Evolutionary conservation across 2,797 vertebrate genomes (phyloP).

Genomic region (Pangasius sanitwongsei): DNA sequence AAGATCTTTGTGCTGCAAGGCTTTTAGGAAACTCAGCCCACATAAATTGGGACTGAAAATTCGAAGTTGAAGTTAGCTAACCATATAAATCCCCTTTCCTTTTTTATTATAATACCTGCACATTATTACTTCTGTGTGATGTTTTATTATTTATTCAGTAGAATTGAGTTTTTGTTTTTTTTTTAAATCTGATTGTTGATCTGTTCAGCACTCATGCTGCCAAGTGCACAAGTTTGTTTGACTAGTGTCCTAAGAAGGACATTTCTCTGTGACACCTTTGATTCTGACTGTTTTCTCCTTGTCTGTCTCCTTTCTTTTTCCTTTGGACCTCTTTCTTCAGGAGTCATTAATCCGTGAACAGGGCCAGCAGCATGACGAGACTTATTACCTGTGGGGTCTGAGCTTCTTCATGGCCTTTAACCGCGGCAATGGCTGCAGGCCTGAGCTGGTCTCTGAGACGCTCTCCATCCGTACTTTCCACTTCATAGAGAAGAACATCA

Average conservation of each 20-base stretch:
- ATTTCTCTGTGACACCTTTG: neutral
- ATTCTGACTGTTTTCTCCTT: neutral
- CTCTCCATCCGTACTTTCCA: conserved; percentile 89
- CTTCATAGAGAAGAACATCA: conserved; percentile 93
- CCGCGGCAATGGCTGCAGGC: conserved; percentile 83
- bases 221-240: neutral
- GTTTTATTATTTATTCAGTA: neutral
- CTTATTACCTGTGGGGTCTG: conserved; percentile 94
- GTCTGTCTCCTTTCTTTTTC: neutral
- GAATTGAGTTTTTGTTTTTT: no score
- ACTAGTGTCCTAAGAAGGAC: neutral
- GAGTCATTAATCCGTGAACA: conserved; percentile 88
- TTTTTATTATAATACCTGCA: neutral
- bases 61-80: neutral
- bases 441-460: conserved; percentile 92
- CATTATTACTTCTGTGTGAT: neutral
- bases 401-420: conserved; percentile 98
- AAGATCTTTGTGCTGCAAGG: neutral
- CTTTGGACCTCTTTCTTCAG: conserved; percentile 64
- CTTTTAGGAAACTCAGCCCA: neutral
- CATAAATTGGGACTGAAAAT: neutral
- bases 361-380: conserved; percentile 92
- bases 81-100: neutral
- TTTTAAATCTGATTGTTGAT: neutral
- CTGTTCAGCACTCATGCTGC: neutral